Percentiles rank a stretch among this genome's conserved stretches.
Conservation (phyloP, 1,140 invertebrate genomes). For the Callitettix versicolor region DNA sequence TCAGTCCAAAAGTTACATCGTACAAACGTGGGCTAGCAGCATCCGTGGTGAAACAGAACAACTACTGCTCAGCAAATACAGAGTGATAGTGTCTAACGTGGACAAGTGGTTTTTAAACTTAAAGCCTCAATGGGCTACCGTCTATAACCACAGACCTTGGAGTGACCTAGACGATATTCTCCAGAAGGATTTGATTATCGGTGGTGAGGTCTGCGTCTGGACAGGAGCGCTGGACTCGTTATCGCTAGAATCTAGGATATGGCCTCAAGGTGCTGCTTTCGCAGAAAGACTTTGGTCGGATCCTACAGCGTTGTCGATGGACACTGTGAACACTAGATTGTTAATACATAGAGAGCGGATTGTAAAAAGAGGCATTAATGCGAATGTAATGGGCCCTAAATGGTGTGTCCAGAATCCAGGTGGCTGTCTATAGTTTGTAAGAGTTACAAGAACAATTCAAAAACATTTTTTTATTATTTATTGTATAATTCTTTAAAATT, state of each 20-base stretch:
- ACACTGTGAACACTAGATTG: constrained; percentile 51
- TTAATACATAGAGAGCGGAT: constrained; percentile 54
- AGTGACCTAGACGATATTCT: constrained; percentile 32
- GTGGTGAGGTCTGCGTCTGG: constrained; percentile 67
- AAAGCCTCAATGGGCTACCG: constrained; percentile 70
- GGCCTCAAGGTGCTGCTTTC: constrained; percentile 66
- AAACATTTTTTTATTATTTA: too few relatives aligned
- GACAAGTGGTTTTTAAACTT: constrained; percentile 76
- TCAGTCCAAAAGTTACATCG: neutral
- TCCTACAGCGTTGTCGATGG: constrained; percentile 43
- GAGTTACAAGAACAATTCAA: too few relatives aligned
- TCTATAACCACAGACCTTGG: constrained; percentile 73
- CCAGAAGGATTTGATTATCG: constrained; percentile 38
- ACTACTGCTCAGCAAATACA: constrained; percentile 51
- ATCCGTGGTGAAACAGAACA: neutral
- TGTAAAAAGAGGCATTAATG: constrained; percentile 49
- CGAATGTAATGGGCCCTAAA: constrained; percentile 61
- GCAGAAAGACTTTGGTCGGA: constrained; percentile 72
- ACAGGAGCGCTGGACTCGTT: constrained; percentile 47
- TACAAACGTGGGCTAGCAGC: neutral
- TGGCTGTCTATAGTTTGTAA: constrained; percentile 49
- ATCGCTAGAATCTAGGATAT: constrained; percentile 39
- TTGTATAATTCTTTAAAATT: too few relatives aligned
- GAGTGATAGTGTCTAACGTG: constrained; percentile 69
- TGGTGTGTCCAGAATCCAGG: constrained; percentile 73